Percentiles rank a stretch among this genome's conserved stretches.
Evolutionary conservation across 2,888 invertebrate species (phyloP).

Genomic region (Gasteruption jaculator): DNA sequence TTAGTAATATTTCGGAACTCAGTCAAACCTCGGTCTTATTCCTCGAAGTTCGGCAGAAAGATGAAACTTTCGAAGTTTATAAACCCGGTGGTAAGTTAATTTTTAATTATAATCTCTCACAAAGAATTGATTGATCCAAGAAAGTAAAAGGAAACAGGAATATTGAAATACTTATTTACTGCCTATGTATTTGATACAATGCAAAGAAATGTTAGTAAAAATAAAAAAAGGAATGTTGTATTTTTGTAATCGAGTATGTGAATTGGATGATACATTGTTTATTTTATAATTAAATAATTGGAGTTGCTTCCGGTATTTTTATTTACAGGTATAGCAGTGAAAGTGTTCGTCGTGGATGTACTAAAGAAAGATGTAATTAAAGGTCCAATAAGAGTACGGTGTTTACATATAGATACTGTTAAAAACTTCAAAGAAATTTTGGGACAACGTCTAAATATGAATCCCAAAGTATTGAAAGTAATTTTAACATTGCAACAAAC

Average conservation of each 20-base stretch:
- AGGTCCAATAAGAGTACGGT: conserved; percentile 61
- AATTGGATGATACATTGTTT: too few species aligned
- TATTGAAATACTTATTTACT: too few species aligned
- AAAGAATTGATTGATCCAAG: too few species aligned
- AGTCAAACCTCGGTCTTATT: conserved; percentile 56
- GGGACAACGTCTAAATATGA: conserved; percentile 51
- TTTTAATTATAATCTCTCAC: conserved; percentile 21
- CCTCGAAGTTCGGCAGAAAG: conserved; percentile 62
- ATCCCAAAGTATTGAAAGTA: conserved; percentile 50
- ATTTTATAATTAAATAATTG: conserved; percentile 1
- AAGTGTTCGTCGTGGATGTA: conserved; percentile 62
- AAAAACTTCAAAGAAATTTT: conserved; percentile 59
- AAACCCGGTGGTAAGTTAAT: conserved; percentile 56
- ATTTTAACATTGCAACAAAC: conserved; percentile 49
- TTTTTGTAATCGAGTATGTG: too few species aligned
- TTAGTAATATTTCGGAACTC: conserved; percentile 33
- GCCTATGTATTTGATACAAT: too few species aligned
- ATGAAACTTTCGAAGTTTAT: conserved; percentile 61
- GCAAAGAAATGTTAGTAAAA: too few species aligned
- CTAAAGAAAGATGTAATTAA: conserved; percentile 59
- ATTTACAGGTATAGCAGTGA: conserved; percentile 54
- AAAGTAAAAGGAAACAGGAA: too few species aligned
- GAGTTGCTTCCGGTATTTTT: neutral
- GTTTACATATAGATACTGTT: conserved; percentile 57
- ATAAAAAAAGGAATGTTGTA: too few species aligned